These are phyloP conservation scores for Drosophila robusta DNA, from an alignment of 2,888 invertebrate genomes.

Conservation along the genomic window DNA sequence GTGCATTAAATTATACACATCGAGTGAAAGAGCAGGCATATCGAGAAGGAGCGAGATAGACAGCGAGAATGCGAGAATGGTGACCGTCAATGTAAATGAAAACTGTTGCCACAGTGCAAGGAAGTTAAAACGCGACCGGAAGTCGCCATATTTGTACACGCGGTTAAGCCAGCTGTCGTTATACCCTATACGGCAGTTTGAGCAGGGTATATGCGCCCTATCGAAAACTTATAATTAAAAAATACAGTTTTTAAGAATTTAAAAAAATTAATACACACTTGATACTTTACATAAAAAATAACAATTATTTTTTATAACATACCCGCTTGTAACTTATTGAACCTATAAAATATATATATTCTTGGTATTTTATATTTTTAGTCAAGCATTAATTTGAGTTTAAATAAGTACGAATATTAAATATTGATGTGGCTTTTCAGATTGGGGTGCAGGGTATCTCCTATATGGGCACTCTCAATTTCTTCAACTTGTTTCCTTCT, in stretches of 20 bases:
- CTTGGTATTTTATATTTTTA: too few relatives aligned
- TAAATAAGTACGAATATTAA: too few relatives aligned
- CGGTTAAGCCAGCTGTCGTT: conserved; percentile 21
- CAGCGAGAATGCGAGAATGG: conserved; percentile 11
- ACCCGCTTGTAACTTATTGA: too few relatives aligned
- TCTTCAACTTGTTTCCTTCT: not conserved
- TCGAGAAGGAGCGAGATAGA: not conserved
- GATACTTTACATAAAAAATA: too few relatives aligned
- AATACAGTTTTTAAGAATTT: not conserved
- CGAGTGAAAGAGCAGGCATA: conserved; percentile 15
- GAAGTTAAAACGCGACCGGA: conserved; percentile 64
- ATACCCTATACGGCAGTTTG: conserved; percentile 8
- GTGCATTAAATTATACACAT: conserved; percentile 72
- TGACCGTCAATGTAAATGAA: conserved; percentile 56
- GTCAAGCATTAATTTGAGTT: too few relatives aligned
- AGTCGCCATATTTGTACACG: conserved; percentile 57
- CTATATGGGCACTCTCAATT: not conserved
- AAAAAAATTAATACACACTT: too few relatives aligned
- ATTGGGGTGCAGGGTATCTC: not conserved
- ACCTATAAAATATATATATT: too few relatives aligned
- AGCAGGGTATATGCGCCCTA: not conserved
- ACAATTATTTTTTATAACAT: too few relatives aligned
- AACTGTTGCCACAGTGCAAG: conserved; percentile 50
- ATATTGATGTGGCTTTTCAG: too few relatives aligned
- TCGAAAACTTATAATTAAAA: not conserved